Base-by-base conservation (phyloP, 2,888 invertebrate genomes). In the Octodonta nipae region DNA sequence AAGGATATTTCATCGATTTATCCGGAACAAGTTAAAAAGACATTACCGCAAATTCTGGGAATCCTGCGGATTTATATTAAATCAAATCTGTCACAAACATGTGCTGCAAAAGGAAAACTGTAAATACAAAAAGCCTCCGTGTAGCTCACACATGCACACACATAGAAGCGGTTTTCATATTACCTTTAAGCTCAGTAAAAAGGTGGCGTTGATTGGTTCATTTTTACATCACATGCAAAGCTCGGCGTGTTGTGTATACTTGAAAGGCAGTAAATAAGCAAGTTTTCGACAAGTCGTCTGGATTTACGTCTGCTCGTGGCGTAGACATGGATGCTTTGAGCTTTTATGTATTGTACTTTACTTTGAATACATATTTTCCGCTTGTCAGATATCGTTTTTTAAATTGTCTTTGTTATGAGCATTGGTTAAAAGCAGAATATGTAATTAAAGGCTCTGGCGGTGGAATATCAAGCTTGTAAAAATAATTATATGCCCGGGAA, bases 261-360 rank as follows among this genome's bases (percentile, higher is more conserved):
- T 52, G 51, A 53, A 53, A 54, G 52, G 52, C 49, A 54, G 53
- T 50, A 57, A 57, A 58, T 58, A 58, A 58, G 58, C 57, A 53
- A 57, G 54, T 56, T 57, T 56, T 55, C 55, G 54, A 53, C 53
- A 51, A 49, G 47, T 44, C 42, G 45, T 45, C 50, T 50, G 50
- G 49, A 50, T 54, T 52, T 52, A 44, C 50, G 50, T 48, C 52
- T 55, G 57, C 50, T 53, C 48, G 44, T 56, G 50, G 51, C 50
- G 42, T 45, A 48, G 43, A 52, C 50, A 49, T 43, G 48, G 49
- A 50, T 47, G 51, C 55, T 58, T 58, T 56, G 57, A 58, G 55
- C 50, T 54, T 55, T 36, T 55, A 26, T 26, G 13, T 26, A 26
- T 26, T 12, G 26, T 12, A 13, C 12, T 30, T 30, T 30, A 30